Percentiles rank a stretch among this genome's conserved stretches.
Evolutionary conservation across 2,888 invertebrate genomes (phyloP).

Genomic region (Adineta ricciae): DNA sequence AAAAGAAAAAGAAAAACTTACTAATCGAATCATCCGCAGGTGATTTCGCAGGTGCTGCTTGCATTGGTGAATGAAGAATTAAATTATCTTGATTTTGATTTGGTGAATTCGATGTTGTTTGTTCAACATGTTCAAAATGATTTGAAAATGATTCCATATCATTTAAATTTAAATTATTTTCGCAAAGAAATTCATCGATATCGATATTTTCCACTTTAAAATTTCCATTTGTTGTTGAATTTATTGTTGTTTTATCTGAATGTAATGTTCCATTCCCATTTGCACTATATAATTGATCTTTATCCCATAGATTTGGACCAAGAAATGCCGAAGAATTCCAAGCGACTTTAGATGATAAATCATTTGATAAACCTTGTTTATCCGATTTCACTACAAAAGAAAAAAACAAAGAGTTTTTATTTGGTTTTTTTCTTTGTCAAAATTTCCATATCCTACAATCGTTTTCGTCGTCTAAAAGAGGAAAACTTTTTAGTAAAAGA

Average conservation of each 20-base stretch:
- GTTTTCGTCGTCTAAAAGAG: neutral
- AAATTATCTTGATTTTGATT: constrained; percentile 17
- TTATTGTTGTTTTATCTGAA: neutral
- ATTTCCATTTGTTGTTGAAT: constrained; percentile 53
- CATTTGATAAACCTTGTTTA: neutral
- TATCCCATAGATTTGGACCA: constrained; percentile 89
- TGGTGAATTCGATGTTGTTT: neutral
- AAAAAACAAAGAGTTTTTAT: neutral
- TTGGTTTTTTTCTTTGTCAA: no score
- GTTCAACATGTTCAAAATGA: constrained; percentile 25
- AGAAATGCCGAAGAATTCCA: constrained; percentile 73
- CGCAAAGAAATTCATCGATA: constrained; percentile 87
- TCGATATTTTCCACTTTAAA: constrained; percentile 78
- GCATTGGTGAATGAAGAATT: constrained; percentile 10
- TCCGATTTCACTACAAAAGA: neutral
- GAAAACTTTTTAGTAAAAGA: constrained; percentile 21
- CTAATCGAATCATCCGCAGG: neutral
- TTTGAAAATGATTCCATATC: constrained; percentile 27
- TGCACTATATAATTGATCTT: constrained; percentile 60
- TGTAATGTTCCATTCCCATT: constrained; percentile 30
- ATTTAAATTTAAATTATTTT: constrained; percentile 55
- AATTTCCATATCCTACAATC: no score
- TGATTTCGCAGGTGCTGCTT: constrained; percentile 10
- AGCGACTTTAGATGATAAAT: neutral
- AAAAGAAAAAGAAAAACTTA: neutral